A percentile compares a stretch with the other conserved stretches of the same genome.
Evolutionary conservation across 2,797 vertebrate genomes (phyloP).

Genomic region (Chiroxiphia lanceolata): DNA sequence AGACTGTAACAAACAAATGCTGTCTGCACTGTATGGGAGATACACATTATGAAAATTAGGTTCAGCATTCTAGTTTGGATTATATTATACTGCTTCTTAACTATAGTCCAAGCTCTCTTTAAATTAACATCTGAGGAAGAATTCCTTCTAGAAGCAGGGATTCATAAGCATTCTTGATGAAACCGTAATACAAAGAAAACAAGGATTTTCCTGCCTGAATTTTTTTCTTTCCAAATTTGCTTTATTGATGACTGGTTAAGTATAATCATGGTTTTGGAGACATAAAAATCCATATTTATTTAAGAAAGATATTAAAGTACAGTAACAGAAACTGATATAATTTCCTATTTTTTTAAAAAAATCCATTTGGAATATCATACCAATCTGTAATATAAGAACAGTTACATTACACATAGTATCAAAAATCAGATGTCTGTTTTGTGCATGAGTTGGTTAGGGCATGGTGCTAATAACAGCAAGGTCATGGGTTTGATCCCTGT

Average conservation of each 20-base stretch:
- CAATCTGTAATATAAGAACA: background rate
- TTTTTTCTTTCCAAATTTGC: background rate
- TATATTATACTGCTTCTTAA: background rate
- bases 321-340: background rate
- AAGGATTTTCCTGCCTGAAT: background rate
- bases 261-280: background rate
- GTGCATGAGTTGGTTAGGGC: background rate
- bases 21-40: background rate
- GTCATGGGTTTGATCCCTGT: background rate
- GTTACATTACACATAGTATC: background rate
- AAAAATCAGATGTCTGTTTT: background rate
- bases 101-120: background rate
- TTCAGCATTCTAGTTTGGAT: background rate
- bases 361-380: background rate
- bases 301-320: background rate
- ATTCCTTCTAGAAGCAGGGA: background rate
- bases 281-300: background rate
- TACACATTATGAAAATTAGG: background rate
- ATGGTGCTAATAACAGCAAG: background rate
- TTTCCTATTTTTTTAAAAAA: background rate
- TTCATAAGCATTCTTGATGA: background rate
- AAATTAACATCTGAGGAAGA: background rate
- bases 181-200: background rate
- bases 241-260: background rate
- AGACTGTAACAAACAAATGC: background rate